A percentile compares a stretch with the other conserved stretches of the same genome.
Conservation (phyloP, 1,140 invertebrate genomes). For the Drosophila lacertosa region DNA sequence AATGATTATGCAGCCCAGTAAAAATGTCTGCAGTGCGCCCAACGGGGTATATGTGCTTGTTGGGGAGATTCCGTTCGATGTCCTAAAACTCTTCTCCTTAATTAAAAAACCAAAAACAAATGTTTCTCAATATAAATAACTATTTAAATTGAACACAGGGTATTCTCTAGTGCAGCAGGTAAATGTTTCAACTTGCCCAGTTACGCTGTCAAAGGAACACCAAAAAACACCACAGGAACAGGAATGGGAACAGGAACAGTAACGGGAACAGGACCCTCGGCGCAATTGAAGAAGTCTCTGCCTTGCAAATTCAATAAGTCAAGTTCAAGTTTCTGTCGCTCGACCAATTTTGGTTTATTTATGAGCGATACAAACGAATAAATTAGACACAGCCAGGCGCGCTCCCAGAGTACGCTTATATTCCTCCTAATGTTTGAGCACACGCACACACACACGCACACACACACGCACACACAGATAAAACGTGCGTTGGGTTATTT, state of each 20-base stretch:
- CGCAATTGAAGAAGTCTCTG: conserved; percentile 49
- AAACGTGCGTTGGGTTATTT: conserved; percentile 46
- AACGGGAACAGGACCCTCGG: conserved; percentile 25
- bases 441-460: background rate
- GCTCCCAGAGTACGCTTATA: conserved; percentile 45
- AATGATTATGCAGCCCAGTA: conserved; percentile 69
- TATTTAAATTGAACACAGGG: background rate
- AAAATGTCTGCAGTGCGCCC: conserved; percentile 32
- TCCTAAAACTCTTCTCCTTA: too few species aligned
- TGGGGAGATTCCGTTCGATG: too few species aligned
- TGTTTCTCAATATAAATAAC: background rate
- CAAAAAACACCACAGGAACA: background rate
- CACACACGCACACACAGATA: conserved; percentile 4
- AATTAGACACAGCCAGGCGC: conserved; percentile 65
- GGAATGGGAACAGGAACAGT: conserved; percentile 1
- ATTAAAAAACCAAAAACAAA: too few species aligned
- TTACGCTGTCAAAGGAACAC: background rate
- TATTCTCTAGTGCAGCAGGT: conserved; percentile 1
- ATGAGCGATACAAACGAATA: conserved; percentile 77
- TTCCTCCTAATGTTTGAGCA: conserved; percentile 22
- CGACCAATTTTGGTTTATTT: conserved; percentile 76
- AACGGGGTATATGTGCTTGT: background rate
- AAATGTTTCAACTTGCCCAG: background rate
- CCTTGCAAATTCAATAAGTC: conserved; percentile 74
- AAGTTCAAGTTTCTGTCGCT: conserved; percentile 55